phyloP scores from a whole-genome alignment of 2,888 invertebrate genomes.

The Pilophorus perplexus region DNA sequence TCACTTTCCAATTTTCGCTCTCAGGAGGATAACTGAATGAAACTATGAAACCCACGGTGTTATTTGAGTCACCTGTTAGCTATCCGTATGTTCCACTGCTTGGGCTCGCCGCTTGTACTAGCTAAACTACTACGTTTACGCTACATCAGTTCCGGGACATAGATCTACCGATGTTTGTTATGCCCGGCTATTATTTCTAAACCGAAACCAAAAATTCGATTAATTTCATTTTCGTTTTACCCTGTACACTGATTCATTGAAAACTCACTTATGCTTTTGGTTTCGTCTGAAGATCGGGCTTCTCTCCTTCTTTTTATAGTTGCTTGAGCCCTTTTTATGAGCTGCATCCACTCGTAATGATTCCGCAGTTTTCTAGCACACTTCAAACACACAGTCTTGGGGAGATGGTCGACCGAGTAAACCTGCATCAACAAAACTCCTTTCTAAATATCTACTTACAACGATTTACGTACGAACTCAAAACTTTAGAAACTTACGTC shows the following conservation, averaged over 20 bases:
- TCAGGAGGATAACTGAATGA: too few relatives aligned
- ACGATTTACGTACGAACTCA: not conserved
- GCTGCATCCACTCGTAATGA: conserved; percentile 46
- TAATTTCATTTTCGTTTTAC: not conserved
- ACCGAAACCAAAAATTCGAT: not conserved
- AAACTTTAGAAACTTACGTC: conserved; percentile 60
- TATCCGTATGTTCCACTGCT: too few relatives aligned
- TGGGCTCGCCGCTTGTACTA: too few relatives aligned
- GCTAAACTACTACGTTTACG: too few relatives aligned
- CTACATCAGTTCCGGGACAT: too few relatives aligned
- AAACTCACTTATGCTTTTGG: conserved; percentile 11
- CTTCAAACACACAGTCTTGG: conserved; percentile 58
- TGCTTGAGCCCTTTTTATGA: conserved; percentile 39
- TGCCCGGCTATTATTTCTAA: not conserved
- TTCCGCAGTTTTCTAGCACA: conserved; percentile 58
- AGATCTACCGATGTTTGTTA: too few relatives aligned
- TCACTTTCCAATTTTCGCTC: too few relatives aligned
- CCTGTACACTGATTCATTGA: not conserved
- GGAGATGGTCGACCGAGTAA: conserved; percentile 54
- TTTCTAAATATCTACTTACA: not conserved
- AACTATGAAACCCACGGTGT: too few relatives aligned
- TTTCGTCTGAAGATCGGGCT: not conserved
- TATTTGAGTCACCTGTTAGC: too few relatives aligned
- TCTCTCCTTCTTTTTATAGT: conserved; percentile 12
- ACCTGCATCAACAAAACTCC: conserved; percentile 51